Base-by-base conservation (phyloP, 2,113 vertebrate species). In the Mirza zaza region DNA sequence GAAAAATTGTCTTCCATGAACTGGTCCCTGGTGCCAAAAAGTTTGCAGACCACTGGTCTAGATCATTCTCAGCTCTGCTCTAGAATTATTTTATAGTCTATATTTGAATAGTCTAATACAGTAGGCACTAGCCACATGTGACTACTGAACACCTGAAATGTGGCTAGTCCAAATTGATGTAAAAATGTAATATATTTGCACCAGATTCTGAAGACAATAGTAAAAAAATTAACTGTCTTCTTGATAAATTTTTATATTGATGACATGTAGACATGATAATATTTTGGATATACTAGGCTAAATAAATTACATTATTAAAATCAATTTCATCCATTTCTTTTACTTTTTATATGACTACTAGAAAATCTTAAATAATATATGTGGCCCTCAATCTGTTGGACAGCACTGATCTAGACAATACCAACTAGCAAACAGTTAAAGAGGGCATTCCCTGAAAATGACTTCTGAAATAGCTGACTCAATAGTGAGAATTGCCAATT, bases 261-360 rank as follows among this genome's bases (percentile, higher is more conserved):
- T 91, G 91, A 92, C 18, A 83, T 34, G 21, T 39, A 42, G 27
- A 79, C 91, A 96, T 59, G 15, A 59, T 42, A 71, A 25, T 42
- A 91, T 88, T 85, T 59, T 77, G 7, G 36, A 91, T 34, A 82
- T 57, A 61, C 9, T 20, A 86, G 3, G 17, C 27, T 88, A 93
- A 67, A 81, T 79, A 91, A 91, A 90, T 93, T 36, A 86, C 71
- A 89, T 50, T 57, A 94, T 59, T 83, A 85, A 92, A 94, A 87
- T 25, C 73, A 75, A 94, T 84, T 82, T 89, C 27, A 68, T 9
- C 36, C n/a, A 8, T 73, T 61, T 63, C 50, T 84, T 90, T n/a
- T 65, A 48, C 1, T 85, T 70, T 84, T 14, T 82, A 95, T 50
- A 67, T 45, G 42, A 67, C 50, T 71, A 67, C 36, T 68, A 50